Evolutionary conservation across 2,113 vertebrate species (phyloP).

Genomic region (Chlorodrepanis virens): DNA sequence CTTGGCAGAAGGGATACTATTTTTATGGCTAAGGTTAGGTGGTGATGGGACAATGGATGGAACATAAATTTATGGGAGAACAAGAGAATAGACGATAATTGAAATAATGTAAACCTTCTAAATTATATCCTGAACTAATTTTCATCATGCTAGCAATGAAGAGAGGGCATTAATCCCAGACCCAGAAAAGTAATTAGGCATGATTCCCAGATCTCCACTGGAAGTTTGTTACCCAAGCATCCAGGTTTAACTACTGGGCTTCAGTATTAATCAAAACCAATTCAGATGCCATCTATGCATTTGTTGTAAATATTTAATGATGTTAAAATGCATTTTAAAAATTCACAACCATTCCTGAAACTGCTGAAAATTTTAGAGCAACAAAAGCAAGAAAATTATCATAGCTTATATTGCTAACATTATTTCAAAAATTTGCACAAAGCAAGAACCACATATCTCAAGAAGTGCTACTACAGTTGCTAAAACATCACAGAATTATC

Average conservation of each 20-base stretch:
- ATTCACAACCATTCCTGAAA: neutral
- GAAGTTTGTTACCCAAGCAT: neutral
- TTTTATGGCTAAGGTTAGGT: neutral
- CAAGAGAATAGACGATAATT: neutral
- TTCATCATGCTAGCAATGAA: neutral
- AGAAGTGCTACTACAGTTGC: neutral
- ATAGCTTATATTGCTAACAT: neutral
- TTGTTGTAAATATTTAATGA: neutral
- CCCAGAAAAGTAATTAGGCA: neutral
- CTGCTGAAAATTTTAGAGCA: neutral
- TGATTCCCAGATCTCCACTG: neutral
- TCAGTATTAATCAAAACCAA: neutral
- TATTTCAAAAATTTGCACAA: accelerated
- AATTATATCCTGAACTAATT: neutral
- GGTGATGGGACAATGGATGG: neutral
- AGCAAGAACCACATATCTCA: accelerated
- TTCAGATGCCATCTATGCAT: neutral
- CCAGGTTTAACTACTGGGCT: neutral
- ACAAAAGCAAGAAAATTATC: neutral
- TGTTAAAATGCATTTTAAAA: neutral
- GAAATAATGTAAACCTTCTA: neutral
- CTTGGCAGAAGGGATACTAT: neutral
- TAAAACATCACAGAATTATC: neutral
- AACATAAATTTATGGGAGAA: neutral
- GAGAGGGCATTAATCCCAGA: neutral